These are phyloP conservation scores for Florisuga fusca DNA, from an alignment of 2,797 vertebrate genomes.

Conservation along the genomic window DNA sequence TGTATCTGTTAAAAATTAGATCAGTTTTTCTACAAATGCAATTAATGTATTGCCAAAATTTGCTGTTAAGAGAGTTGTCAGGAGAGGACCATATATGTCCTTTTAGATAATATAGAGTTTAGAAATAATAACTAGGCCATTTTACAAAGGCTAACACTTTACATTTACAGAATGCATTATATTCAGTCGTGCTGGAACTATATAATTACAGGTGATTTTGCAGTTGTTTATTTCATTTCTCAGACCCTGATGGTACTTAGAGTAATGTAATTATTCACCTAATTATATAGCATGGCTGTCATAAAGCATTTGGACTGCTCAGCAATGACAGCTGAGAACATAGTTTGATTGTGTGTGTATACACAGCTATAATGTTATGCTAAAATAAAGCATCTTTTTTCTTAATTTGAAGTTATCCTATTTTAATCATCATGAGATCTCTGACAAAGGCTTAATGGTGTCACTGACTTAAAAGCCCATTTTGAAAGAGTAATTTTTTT, in stretches of 20 bases:
- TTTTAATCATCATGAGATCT: not conserved
- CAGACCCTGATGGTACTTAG: not conserved
- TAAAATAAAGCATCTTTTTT: not conserved
- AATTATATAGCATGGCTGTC: not conserved
- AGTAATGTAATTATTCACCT: slow-evolving; percentile 36
- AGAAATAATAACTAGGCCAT: not conserved
- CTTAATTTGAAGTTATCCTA: not conserved
- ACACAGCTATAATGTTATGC: not conserved
- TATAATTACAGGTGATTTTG: slow-evolving; percentile 52
- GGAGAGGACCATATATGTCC: not conserved
- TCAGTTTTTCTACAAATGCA: not conserved
- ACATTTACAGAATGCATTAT: not conserved
- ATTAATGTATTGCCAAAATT: not conserved
- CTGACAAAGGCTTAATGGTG: not conserved
- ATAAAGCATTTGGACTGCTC: not conserved
- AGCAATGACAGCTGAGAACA: not conserved
- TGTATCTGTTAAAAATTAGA: not conserved
- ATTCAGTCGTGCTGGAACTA: not conserved
- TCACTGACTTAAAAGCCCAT: not conserved
- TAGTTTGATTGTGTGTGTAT: not conserved
- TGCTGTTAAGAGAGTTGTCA: not conserved
- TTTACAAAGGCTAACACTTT: not conserved
- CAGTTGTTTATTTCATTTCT: slow-evolving; percentile 45
- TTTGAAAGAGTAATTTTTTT: not conserved
- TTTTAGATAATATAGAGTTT: not conserved